Percentiles rank a stretch among this genome's conserved stretches.
Evolutionary conservation across 1,140 invertebrate species (phyloP).

Genomic region (Pemphigus obesinymphae): DNA sequence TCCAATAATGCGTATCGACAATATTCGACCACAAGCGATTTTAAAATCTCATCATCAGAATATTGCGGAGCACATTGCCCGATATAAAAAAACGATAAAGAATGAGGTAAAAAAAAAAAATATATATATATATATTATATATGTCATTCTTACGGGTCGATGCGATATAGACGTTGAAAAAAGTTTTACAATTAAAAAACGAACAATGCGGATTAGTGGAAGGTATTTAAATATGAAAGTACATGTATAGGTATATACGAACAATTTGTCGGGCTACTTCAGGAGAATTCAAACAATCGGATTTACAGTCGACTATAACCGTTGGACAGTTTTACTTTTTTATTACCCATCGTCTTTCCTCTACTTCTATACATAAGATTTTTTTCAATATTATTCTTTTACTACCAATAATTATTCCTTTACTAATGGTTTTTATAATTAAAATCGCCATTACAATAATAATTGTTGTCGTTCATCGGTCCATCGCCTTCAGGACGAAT

Average conservation of each 20-base stretch:
- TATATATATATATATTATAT: too few species aligned
- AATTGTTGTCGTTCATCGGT: not conserved
- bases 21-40: not conserved
- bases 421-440: conserved; percentile 17
- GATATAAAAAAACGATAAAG: too few species aligned
- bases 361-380: not conserved
- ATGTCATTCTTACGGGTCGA: too few species aligned
- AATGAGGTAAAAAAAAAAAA: too few species aligned
- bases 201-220: conserved; percentile 1
- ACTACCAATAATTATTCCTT: not conserved
- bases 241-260: not conserved
- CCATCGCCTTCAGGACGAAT: not conserved
- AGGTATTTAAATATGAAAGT: not conserved
- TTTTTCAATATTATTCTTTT: not conserved
- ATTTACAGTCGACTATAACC: not conserved
- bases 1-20: too few species aligned
- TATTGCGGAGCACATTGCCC: too few species aligned
- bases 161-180: not conserved
- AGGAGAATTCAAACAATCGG: conserved; percentile 14
- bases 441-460: conserved; percentile 7
- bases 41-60: too few species aligned
- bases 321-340: not conserved
- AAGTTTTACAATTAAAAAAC: conserved; percentile 22
- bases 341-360: not conserved
- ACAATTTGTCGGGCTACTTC: not conserved